These are phyloP conservation scores for Lutjanus argentimaculatus DNA, from an alignment of 2,797 vertebrate species.

Conservation along the genomic window DNA sequence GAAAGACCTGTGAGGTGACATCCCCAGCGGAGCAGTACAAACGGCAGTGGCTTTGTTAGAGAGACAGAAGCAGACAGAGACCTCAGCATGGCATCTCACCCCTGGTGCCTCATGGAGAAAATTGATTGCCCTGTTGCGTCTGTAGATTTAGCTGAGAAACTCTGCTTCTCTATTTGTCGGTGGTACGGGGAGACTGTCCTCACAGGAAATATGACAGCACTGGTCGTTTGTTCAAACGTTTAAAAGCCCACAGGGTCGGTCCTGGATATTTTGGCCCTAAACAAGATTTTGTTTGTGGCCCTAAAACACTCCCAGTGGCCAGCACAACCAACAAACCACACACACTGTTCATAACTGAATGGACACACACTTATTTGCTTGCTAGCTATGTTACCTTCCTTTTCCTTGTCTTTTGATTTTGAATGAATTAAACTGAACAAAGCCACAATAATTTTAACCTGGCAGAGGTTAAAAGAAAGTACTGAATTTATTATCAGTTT, in stretches of 20 bases:
- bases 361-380: no score
- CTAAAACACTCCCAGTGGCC: no score
- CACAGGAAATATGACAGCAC: not conserved
- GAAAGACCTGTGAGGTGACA: slow-evolving; percentile 49
- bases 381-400: no score
- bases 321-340: no score
- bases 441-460: no score
- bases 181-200: not conserved
- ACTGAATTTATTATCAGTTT: no score
- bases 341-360: not conserved
- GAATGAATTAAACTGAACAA: no score
- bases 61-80: slow-evolving; percentile 59
- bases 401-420: no score
- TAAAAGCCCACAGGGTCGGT: not conserved
- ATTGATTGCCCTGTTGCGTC: slow-evolving; percentile 40
- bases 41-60: slow-evolving; percentile 47
- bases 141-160: slow-evolving; percentile 28
- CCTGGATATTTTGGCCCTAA: no score
- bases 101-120: slow-evolving; percentile 39
- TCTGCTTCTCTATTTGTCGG: not conserved
- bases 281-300: no score
- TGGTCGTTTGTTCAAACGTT: not conserved
- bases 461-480: no score
- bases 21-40: slow-evolving; percentile 56
- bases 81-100: slow-evolving; percentile 51